A percentile compares a stretch with the other conserved stretches of the same genome.
phyloP scores from a whole-genome alignment of 2,888 invertebrate species.

The Lucinisca nassula region DNA sequence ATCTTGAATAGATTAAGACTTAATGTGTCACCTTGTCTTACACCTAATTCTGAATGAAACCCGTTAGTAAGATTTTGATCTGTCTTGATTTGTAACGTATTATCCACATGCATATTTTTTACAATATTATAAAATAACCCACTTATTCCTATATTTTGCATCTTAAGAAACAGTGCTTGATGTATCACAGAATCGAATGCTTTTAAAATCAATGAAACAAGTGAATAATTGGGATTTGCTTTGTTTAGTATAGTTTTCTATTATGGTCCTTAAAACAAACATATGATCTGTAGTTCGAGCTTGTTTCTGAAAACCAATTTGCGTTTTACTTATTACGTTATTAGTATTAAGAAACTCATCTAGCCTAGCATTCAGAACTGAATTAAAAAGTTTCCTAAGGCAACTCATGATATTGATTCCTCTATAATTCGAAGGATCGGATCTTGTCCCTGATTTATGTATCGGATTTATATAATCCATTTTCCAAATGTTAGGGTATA shows the following conservation, averaged over 20 bases:
- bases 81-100: neutral
- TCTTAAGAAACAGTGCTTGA: neutral
- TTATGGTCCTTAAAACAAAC: neutral
- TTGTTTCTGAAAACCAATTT: neutral
- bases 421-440: slow-evolving; percentile 13
- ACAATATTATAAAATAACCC: neutral
- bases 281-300: neutral
- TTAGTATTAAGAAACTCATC: neutral
- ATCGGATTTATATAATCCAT: neutral
- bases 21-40: slow-evolving; percentile 9
- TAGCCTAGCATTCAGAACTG: slow-evolving; percentile 7
- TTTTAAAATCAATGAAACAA: neutral
- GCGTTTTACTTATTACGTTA: neutral
- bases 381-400: slow-evolving; percentile 16
- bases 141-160: neutral
- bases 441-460: neutral
- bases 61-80: neutral
- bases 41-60: slow-evolving; percentile 4
- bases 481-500: neutral
- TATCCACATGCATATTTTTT: neutral
- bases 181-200: slow-evolving; percentile 17
- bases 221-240: neutral
- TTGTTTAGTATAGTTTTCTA: neutral
- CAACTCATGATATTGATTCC: slow-evolving; percentile 23
- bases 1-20: slow-evolving; percentile 18